These are phyloP conservation scores for Petrolisthes manimaculis DNA, from an alignment of 2,888 invertebrate genomes.

Conservation along the genomic window DNA sequence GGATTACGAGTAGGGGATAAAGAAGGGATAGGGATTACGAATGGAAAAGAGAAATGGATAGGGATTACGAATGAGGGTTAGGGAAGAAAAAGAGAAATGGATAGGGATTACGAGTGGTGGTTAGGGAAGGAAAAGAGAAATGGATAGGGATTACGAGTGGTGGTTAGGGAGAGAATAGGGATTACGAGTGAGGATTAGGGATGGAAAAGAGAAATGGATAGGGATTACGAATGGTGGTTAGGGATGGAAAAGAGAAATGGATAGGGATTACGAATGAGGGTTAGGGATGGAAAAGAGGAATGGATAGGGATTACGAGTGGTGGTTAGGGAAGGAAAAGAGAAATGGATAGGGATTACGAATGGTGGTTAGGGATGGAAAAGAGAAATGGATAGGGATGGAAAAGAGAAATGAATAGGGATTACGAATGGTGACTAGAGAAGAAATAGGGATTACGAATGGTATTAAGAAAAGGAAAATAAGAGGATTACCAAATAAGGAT, in stretches of 20 bases:
- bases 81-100: not conserved
- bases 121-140: not conserved
- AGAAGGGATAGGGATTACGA: not conserved
- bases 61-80: not conserved
- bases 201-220: not conserved
- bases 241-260: not conserved
- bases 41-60: not conserved
- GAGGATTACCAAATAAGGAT: not conserved
- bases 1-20: not conserved
- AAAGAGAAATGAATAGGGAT: not conserved
- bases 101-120: not conserved
- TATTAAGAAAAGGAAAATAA: not conserved
- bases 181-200: not conserved
- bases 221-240: not conserved
- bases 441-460: not conserved
- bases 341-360: not conserved
- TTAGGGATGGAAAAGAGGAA: not conserved
- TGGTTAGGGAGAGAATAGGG: not conserved
- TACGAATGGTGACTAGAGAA: not conserved
- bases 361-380: not conserved
- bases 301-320: not conserved
- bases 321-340: not conserved
- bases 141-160: not conserved
- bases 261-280: not conserved
- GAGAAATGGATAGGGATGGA: not conserved